Evolutionary conservation across 2,797 vertebrate genomes (phyloP).

Genomic region (Agapornis canus): DNA sequence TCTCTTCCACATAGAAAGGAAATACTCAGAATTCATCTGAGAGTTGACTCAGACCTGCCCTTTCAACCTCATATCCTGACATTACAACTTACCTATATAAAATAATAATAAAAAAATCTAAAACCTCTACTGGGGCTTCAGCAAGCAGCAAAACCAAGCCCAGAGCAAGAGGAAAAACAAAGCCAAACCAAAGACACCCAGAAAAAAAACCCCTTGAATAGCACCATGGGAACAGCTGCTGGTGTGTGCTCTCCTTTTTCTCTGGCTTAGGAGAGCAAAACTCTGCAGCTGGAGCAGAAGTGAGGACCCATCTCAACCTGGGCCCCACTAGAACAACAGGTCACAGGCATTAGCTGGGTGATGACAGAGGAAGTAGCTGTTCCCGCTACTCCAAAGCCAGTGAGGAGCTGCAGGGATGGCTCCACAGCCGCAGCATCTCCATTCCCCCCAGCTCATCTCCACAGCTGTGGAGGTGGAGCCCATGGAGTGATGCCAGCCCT

Average conservation of each 20-base stretch:
- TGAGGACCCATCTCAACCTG: rapidly evolving
- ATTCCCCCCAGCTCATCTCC: background rate
- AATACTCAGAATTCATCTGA: constrained; percentile 41
- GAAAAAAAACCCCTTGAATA: background rate
- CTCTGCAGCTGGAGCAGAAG: background rate
- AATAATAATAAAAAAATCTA: background rate
- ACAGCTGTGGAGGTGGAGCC: background rate
- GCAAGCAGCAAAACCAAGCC: background rate
- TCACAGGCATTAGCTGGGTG: background rate
- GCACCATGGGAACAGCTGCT: background rate
- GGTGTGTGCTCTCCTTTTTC: background rate
- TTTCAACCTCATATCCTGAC: constrained; percentile 47
- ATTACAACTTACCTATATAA: background rate
- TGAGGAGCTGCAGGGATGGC: background rate
- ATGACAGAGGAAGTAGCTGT: background rate
- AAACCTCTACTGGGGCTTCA: background rate
- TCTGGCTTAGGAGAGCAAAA: background rate
- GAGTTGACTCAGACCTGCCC: constrained; percentile 43
- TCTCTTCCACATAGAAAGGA: constrained; percentile 40
- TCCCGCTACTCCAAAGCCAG: background rate
- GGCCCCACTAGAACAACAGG: rapidly evolving
- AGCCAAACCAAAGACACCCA: background rate
- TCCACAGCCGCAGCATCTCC: background rate
- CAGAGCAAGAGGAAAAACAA: background rate
- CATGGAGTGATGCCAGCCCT: background rate